Percentiles rank a stretch among this genome's conserved stretches.
Conservation (phyloP, 1,140 invertebrate species). For the Whitmania pigra region DNA sequence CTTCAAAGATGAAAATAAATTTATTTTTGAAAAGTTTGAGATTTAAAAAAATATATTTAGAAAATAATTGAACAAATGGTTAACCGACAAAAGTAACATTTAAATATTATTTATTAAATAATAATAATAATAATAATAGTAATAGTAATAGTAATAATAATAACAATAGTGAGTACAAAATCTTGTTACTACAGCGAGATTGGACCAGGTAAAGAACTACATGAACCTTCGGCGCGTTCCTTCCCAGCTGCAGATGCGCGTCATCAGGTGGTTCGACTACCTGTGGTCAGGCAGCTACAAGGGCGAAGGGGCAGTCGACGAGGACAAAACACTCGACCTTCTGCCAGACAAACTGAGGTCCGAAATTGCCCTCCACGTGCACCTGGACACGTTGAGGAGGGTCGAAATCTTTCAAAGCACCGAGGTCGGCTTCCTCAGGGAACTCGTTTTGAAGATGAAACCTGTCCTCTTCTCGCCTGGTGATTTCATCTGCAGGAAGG, state of each 20-base stretch:
- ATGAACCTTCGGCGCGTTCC: slow-evolving; percentile 91
- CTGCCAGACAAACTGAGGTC: slow-evolving; percentile 81
- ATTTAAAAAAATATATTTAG: too few relatives aligned
- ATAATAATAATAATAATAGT: background rate
- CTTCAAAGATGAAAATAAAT: too few relatives aligned
- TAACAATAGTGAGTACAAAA: background rate
- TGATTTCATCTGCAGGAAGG: slow-evolving; percentile 96
- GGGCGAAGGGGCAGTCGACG: slow-evolving; percentile 75
- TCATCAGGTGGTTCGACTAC: slow-evolving; percentile 99
- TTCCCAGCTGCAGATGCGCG: slow-evolving; percentile 85
- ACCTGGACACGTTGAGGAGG: slow-evolving; percentile 88
- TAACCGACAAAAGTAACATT: background rate
- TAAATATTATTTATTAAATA: background rate
- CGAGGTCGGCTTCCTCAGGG: slow-evolving; percentile 73
- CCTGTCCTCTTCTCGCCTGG: slow-evolving; percentile 94
- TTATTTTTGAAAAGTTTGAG: too few relatives aligned
- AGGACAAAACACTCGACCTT: slow-evolving; percentile 76
- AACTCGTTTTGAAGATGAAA: slow-evolving; percentile 78
- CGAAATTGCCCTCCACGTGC: slow-evolving; percentile 96
- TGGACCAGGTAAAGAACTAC: slow-evolving; percentile 95
- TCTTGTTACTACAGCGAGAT: slow-evolving; percentile 59
- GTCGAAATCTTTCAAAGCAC: slow-evolving; percentile 85
- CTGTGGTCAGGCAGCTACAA: slow-evolving; percentile 60
- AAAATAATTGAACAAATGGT: background rate
- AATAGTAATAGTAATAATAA: background rate